phyloP scores from a whole-genome alignment of 2,797 vertebrate species.

The Tokudaia muenninki region DNA sequence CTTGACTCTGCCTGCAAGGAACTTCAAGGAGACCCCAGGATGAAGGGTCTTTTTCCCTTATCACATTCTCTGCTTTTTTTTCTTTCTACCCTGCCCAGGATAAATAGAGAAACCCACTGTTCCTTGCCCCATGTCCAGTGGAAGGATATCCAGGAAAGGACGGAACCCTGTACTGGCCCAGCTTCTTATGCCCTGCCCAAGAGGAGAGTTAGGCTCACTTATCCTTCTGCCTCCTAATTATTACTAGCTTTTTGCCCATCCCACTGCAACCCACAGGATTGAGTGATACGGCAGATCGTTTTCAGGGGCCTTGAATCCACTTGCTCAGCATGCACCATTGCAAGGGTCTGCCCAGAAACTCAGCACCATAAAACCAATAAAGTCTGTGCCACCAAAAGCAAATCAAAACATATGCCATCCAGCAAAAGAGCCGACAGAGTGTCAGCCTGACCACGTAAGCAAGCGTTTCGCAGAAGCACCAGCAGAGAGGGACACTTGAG shows the following conservation, averaged over 20 bases:
- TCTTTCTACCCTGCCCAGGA: background rate
- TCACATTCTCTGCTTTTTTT: background rate
- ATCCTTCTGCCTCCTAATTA: background rate
- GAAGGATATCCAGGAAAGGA: background rate
- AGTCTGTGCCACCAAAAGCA: conserved; percentile 50
- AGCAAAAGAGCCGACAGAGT: background rate
- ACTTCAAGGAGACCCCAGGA: background rate
- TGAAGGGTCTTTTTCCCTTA: background rate
- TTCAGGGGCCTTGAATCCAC: background rate
- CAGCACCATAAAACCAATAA: conserved; percentile 41
- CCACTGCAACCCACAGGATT: background rate
- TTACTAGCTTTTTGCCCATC: background rate
- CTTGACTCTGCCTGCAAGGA: background rate
- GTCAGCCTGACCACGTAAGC: conserved; percentile 11
- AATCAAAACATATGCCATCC: conserved; percentile 48
- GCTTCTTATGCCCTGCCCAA: background rate
- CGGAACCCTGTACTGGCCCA: background rate
- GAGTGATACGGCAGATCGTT: background rate
- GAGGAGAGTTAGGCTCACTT: background rate
- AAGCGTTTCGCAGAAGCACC: background rate
- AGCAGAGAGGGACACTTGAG: background rate
- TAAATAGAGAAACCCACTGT: background rate
- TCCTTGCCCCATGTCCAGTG: background rate
- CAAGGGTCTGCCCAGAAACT: conserved; percentile 60
- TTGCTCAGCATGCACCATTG: background rate